Evolutionary conservation across 2,888 invertebrate genomes (phyloP), one percentile per base, ranked within the genome.

Genomic region (Lithophane ornitopus): DNA sequence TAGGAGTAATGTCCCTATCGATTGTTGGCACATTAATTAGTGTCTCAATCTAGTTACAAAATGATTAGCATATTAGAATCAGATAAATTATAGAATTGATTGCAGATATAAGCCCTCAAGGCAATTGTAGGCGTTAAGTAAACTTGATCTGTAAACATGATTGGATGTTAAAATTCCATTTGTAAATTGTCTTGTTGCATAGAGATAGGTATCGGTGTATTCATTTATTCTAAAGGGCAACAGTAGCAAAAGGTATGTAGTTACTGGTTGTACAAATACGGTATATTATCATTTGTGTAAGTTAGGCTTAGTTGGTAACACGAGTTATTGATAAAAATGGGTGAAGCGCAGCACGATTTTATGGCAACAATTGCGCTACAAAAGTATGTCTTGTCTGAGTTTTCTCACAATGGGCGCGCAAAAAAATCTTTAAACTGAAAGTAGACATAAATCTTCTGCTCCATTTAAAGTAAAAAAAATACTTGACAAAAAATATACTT

Each of bases 31-130:
- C 52, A 77, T 73, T 83, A 52, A 82, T 82, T 83, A 83, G 59
- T 83, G 68, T 76, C 70, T 76, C 63, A 82, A 82, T 76, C 65
- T 46, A 70, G 34, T 66, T 34, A 72, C 39, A 58, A 69, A 69
- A 62, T 69, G 2, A 77, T 83, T 80, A 76, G 63, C 80, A 70
- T 82, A 83, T 73, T 74, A 19, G 8, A 72, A 68, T 70, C 80
- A 70, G 73, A 70, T 84, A 83, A 69, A 34, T 80, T 87, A 84
- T 90, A 85, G 80, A 89, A 84, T 73, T 90, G 89, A 80, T 82
- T 90, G 77, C 81, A 82, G 39, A 86, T 88, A 67, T 90, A 89
- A 62, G 62, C 74, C 44, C 44, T 41, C 46, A 74, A 81, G 78
- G 81, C 34, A 78, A 59, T 67, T 68, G 71, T 72, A 62, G 71